Evolutionary conservation across 1,140 invertebrate genomes (phyloP).

Genomic region (Drosophila arawakana): DNA sequence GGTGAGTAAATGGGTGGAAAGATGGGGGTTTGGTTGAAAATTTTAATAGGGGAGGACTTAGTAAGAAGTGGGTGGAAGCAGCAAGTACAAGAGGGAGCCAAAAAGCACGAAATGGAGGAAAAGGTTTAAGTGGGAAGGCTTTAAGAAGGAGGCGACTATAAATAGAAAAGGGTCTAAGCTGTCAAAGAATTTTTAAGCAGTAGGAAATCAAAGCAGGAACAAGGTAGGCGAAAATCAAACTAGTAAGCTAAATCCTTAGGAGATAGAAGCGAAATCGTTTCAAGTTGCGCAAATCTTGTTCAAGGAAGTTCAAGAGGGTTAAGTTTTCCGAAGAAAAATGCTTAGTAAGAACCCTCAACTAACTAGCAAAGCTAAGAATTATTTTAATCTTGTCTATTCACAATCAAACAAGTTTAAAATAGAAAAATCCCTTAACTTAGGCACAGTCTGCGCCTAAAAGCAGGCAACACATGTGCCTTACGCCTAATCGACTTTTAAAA

Average conservation of each 20-base stretch:
- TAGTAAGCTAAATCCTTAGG: too few relatives aligned
- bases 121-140: too few relatives aligned
- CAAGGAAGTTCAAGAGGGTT: not conserved
- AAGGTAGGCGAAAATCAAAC: too few relatives aligned
- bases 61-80: not conserved
- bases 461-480: constrained; percentile 33
- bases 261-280: not conserved
- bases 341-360: not conserved
- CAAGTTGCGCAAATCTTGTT: not conserved
- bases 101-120: not conserved
- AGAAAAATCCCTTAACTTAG: constrained; percentile 4
- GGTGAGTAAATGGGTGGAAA: constrained; percentile 68
- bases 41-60: not conserved
- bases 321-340: not conserved
- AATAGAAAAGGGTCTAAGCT: too few relatives aligned
- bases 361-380: not conserved
- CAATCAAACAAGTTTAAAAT: too few relatives aligned
- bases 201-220: too few relatives aligned
- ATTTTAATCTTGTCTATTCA: not conserved
- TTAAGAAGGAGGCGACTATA: too few relatives aligned
- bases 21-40: not conserved
- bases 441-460: constrained; percentile 30
- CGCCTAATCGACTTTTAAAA: constrained; percentile 37
- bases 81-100: not conserved
- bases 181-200: too few relatives aligned